phyloP scores from a whole-genome alignment of 2,113 vertebrate species.

The Leptodactylus fuscus region DNA sequence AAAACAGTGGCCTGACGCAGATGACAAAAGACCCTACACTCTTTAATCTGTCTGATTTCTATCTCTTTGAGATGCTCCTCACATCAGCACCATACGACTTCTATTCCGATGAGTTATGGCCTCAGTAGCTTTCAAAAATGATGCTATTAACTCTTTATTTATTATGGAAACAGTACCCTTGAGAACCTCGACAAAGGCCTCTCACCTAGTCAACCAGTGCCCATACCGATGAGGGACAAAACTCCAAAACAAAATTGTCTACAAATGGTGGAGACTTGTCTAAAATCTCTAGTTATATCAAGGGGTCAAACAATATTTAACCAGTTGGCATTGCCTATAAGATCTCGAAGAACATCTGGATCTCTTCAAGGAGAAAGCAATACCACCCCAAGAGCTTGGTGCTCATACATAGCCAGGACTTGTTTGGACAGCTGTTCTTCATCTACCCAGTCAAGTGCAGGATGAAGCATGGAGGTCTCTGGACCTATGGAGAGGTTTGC shows the following conservation, averaged over 20 bases:
- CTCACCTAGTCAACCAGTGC: too few species aligned
- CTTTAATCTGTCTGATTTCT: background rate
- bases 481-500: background rate
- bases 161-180: background rate
- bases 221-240: too few species aligned
- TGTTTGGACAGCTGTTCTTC: background rate
- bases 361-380: too few species aligned
- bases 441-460: background rate
- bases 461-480: background rate
- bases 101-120: background rate
- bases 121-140: background rate
- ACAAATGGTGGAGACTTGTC: too few species aligned
- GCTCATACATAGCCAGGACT: background rate
- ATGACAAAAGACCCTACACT: constrained; percentile 9
- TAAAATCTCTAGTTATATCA: too few species aligned
- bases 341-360: too few species aligned
- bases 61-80: constrained; percentile 6
- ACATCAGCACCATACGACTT: background rate
- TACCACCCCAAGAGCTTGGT: too few species aligned
- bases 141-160: background rate
- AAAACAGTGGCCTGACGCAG: constrained; percentile 11
- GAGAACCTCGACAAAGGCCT: too few species aligned
- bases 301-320: too few species aligned
- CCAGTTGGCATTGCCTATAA: too few species aligned
- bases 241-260: too few species aligned